Evolutionary conservation across 2,113 vertebrate species (phyloP), one percentile per base, ranked within the genome.

Genomic region (Macquaria australasica): DNA sequence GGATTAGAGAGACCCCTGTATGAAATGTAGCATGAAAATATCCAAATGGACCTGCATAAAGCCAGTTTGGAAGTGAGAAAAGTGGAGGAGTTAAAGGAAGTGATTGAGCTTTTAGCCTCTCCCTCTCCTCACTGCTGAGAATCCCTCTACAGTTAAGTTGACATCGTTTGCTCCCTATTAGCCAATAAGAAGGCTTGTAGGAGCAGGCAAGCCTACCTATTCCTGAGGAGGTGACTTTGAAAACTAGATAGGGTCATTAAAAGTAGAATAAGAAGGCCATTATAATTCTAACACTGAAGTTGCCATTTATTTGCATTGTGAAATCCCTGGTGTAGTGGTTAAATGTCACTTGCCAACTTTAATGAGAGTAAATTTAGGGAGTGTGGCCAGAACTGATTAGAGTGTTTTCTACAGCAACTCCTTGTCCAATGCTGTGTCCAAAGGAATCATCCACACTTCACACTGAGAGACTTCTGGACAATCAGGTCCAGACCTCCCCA

Each of bases 201-300:
- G 83, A 87, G 79, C 73, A 62, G 59, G 64, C 50, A 67, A 77
- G 82, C 83, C 74, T 81, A 89, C 91, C 87, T 84, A 53, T 89
- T 92, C 85, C 87, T 41, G 82, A 89, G 77, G 88, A 90, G 90
- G 90, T 93, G 92, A 96, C 93, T 93, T 94, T 95, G 90, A 94
- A 94, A 96, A 94, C 86, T 93, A 89, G 88, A 93, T 87, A 89
- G 88, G 91, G 91, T 96, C 93, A 95, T 95, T 95, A 94, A 95
- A 95, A 94, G 93, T 91, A 74, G 83, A 94, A 89, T 92, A 90
- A 86, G 89, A 87, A 89, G 88, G 83, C 88, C 88, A 94, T 94
- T 95, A 94, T 92, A 94, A 93, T 94, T 95, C 90, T 75, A 87
- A 89, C 84, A 87, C 76, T 86, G 85, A 89, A 92, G 91, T 93